Conservation (phyloP, 1,140 invertebrate species). For the Pogonus chalceus region DNA sequence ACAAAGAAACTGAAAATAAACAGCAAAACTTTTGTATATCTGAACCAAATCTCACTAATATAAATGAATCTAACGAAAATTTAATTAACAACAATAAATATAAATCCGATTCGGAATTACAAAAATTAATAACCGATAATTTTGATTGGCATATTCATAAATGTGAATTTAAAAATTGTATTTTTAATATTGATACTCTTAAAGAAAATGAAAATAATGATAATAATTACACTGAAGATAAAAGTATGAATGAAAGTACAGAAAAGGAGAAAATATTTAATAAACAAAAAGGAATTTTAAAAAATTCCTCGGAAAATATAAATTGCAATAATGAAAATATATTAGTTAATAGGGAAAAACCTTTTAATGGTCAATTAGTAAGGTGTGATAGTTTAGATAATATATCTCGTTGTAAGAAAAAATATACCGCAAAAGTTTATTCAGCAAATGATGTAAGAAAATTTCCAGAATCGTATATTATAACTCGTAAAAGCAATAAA, state of each 20-base stretch:
- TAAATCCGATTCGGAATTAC: not conserved
- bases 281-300: slow-evolving; percentile 27
- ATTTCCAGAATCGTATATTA: slow-evolving; percentile 31
- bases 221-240: no score
- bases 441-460: slow-evolving; percentile 18
- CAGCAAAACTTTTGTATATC: no score
- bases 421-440: slow-evolving; percentile 9
- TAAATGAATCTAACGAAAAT: slow-evolving; percentile 8
- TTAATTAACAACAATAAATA: not conserved
- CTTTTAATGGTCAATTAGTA: slow-evolving; percentile 26
- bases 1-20: not conserved
- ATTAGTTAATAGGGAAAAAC: not conserved
- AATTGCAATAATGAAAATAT: not conserved
- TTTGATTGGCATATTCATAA: slow-evolving; percentile 22
- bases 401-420: slow-evolving; percentile 22
- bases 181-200: slow-evolving; percentile 30
- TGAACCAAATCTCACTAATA: slow-evolving; percentile 10
- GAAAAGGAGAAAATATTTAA: slow-evolving; percentile 8
- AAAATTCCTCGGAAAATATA: slow-evolving; percentile 23
- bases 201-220: no score
- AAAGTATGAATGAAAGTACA: slow-evolving; percentile 9
- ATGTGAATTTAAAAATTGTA: slow-evolving; percentile 33
- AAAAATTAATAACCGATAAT: not conserved
- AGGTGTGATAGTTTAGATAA: slow-evolving; percentile 29
- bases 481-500: slow-evolving; percentile 20